Base-by-base conservation (phyloP, 35 echinoderm and acorn worm species). In the Strongylocentrotus purpuratus region DNA sequence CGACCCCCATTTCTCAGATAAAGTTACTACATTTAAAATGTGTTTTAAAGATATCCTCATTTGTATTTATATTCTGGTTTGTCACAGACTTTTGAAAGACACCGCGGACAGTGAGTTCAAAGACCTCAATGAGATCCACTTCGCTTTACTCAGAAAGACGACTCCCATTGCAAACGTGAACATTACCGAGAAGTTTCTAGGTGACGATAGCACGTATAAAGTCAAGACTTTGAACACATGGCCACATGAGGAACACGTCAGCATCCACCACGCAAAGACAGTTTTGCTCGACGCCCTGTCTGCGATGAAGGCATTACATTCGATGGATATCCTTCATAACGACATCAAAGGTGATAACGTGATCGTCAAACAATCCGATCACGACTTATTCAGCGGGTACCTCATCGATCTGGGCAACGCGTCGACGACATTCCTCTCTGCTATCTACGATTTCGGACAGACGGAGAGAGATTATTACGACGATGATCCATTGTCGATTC, bases 281-380 rank as follows among this genome's bases (percentile, higher is more conserved):
- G 87, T 89, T 7, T 7, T 89, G 14, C 20, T 46, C 33, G 87
- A 89, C 9, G 15, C 41, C 32, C 87, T 89, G 9, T 89, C 87
- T 45, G 87, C 87, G 32, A 28, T 89, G 32, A 89, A 89, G 45
- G n/a, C 87, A 7, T 46, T 89, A 45, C 87, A 89, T 31, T 45
- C 87, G 87, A 89, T 45, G 32, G 87, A 89, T 22, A 89, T 89
- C 87, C 31, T 89, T 8, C 87, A 89, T 20, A 89, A 89, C 33
- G 87, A 89, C 87, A 89, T 89, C 87, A 89, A 89, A 28, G 87
- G 45, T 33, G 87, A 89, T 89, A 89, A 89, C 33, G 87, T 89
- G 33, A 46, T 89, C 33, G 45, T 89, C 32, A 89, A 89, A 89
- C 87, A 89, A 41, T 89, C 87, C 45, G 87, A 89, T 20, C 45